Evolutionary conservation across 2,113 vertebrate species (phyloP).

Genomic region (Ammospiza caudacuta): DNA sequence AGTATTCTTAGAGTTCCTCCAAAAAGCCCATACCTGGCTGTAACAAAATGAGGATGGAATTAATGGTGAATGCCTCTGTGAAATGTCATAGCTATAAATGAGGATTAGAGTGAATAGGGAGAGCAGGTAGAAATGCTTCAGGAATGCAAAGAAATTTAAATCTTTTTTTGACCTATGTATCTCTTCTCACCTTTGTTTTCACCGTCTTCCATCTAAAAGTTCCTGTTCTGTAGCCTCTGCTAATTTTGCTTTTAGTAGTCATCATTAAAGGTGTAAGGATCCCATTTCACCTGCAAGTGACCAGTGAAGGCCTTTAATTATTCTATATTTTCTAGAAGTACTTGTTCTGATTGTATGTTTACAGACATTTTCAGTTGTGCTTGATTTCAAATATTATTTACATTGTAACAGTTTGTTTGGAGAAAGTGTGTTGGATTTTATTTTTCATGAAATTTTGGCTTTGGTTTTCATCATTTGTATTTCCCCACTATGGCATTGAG

Average conservation of each 20-base stretch:
- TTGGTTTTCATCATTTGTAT: neutral
- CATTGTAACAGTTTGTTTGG: neutral
- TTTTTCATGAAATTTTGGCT: neutral
- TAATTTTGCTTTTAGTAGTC: neutral
- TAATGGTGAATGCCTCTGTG: neutral
- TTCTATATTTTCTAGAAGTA: neutral
- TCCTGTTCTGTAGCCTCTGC: neutral
- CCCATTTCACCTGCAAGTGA: neutral
- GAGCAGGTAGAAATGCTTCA: neutral
- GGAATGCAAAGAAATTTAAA: neutral
- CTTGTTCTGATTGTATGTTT: neutral
- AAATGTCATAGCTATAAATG: neutral
- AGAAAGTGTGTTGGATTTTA: neutral
- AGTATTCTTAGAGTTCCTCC: neutral
- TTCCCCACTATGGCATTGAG: neutral
- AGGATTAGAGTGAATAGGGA: neutral
- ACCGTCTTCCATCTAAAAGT: neutral
- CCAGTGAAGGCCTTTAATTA: neutral
- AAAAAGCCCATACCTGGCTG: neutral
- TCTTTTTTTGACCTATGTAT: neutral
- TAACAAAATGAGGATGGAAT: neutral
- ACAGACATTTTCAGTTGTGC: neutral
- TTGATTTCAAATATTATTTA: neutral
- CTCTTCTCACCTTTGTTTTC: neutral
- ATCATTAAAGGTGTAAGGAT: neutral